Evolutionary conservation across 2,888 invertebrate genomes (phyloP), one percentile per base, ranked within the genome.

Genomic region (Chouioia cunea): DNA sequence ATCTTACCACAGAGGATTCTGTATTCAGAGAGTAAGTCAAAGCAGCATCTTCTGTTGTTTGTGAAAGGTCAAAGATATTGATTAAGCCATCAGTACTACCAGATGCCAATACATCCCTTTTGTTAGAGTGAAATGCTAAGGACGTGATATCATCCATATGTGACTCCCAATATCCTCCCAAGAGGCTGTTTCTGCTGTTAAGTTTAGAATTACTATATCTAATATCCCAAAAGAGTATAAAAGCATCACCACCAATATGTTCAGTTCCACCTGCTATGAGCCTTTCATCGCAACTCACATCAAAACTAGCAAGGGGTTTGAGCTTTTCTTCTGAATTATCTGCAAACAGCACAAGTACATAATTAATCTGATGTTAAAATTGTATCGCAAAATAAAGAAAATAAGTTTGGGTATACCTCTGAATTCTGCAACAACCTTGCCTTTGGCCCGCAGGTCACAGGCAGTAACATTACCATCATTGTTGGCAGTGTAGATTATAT

Each of bases 1-100:
- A 53, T 79, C 85, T 81, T 78, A 89, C 92, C 64, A 96, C 90
- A 15, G 93, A 92, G 71, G 92, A 92, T 79, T 93, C 93, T 0
- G 93, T 90, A 81, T 96, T 96, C 36, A 95, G 87, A 0, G 93
- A 92, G 77, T 90, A 91, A 15, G 87, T 86, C 2, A 97, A 86
- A 0, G 97, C 96, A 78, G 94, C 93, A 69, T 95, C 94, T 86
- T 97, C 97, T 0, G 85, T 87, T 0, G 87, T 79, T 81, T 95
- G 89, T 59, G 89, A 88, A 22, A 97, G 87, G 83, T 97, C 93
- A 85, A 91, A 97, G 2, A 95, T 81, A 85, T 97, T 97, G 1
- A 97, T 89, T 16, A 97, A 87, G 0, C 96, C 96, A 84, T 97
- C 97, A 0, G 91, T 89, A 1, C 95, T 92, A 0, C 95, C 94